Conservation (phyloP, 2,797 vertebrate species). For the Botia kubotai region DNA sequence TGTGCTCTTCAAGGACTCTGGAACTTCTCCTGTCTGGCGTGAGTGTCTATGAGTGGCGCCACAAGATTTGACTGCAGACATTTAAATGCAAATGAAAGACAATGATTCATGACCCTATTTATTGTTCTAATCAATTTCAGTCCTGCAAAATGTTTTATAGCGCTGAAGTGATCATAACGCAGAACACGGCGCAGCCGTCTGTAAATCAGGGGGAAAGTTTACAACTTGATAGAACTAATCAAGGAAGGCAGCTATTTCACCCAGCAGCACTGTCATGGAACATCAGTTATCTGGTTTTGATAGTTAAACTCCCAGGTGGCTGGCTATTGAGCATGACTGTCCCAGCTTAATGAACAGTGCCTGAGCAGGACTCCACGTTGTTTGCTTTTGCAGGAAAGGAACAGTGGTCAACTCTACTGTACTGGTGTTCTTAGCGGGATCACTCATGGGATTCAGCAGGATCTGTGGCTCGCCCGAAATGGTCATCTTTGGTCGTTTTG, state of each 20-base stretch:
- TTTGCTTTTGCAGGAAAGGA: slow-evolving; percentile 80
- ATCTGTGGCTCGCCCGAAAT: slow-evolving; percentile 86
- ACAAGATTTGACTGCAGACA: slow-evolving; percentile 60
- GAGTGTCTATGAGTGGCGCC: slow-evolving; percentile 54
- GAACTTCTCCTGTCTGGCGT: slow-evolving; percentile 47
- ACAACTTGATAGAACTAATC: slow-evolving; percentile 65
- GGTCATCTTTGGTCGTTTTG: slow-evolving; percentile 86
- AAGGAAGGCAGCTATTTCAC: slow-evolving; percentile 65
- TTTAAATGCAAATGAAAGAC: slow-evolving; percentile 74
- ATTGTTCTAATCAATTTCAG: slow-evolving; percentile 67
- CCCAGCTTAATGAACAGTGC: slow-evolving; percentile 60
- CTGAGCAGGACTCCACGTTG: slow-evolving; percentile 43
- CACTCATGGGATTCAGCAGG: slow-evolving; percentile 87
- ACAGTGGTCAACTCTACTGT: slow-evolving; percentile 81
- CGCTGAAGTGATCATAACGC: slow-evolving; percentile 63
- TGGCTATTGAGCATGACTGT: slow-evolving; percentile 59
- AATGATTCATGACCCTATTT: slow-evolving; percentile 69
- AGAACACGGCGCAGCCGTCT: slow-evolving; percentile 56
- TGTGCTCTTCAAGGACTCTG: slow-evolving; percentile 31
- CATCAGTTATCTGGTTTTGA: slow-evolving; percentile 63
- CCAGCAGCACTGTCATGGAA: slow-evolving; percentile 56
- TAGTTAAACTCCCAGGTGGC: slow-evolving; percentile 66
- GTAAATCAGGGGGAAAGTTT: slow-evolving; percentile 66
- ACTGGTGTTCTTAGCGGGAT: slow-evolving; percentile 82
- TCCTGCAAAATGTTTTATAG: slow-evolving; percentile 68